Evolutionary conservation across 2,113 vertebrate species (phyloP).

Genomic region (Ailuropoda melanoleuca): DNA sequence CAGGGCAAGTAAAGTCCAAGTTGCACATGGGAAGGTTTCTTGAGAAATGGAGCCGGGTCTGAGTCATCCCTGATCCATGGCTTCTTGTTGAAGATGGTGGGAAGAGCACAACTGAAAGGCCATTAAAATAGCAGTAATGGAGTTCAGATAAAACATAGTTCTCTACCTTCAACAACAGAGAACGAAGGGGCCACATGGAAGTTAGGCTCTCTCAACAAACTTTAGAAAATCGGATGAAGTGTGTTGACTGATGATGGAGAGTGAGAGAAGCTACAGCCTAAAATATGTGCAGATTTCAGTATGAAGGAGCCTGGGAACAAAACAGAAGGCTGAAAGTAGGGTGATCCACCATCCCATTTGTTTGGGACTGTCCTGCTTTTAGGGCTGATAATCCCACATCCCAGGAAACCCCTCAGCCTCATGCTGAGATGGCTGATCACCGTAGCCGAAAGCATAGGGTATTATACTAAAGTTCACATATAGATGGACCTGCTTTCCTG

Average conservation of each 20-base stretch:
- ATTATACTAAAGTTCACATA: neutral
- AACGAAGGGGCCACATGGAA: neutral
- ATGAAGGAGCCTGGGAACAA: neutral
- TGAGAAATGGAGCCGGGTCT: neutral
- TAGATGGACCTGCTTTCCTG: neutral
- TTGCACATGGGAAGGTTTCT: neutral
- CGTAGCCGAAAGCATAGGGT: neutral
- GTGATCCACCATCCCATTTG: neutral
- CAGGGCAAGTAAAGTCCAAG: neutral
- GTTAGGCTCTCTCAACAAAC: neutral
- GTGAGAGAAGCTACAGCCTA: neutral
- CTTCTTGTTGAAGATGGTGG: neutral
- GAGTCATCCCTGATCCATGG: fast-evolving
- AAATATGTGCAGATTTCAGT: neutral
- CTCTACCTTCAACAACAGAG: neutral
- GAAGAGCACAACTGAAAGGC: neutral
- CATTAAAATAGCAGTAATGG: neutral
- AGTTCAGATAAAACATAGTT: neutral
- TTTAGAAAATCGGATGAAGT: neutral
- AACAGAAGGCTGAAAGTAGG: neutral
- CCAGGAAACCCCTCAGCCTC: neutral
- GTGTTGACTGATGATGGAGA: neutral
- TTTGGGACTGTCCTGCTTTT: neutral
- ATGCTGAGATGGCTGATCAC: neutral
- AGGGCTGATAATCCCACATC: neutral